Percentiles rank a stretch among this genome's conserved stretches.
Conservation (phyloP, 2,888 invertebrate genomes). For the Rhamnusium bicolor region DNA sequence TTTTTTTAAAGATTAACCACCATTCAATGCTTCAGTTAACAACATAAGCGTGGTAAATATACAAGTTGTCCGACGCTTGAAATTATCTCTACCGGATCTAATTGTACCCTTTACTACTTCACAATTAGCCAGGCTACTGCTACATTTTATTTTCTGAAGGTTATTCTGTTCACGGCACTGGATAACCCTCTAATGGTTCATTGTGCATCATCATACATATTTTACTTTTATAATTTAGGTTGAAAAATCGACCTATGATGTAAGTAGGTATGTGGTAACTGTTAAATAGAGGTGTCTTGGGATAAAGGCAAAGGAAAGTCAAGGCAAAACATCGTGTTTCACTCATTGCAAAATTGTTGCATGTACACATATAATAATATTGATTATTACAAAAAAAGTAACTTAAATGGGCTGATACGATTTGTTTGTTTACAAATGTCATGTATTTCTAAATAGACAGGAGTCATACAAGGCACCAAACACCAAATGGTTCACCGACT, state of each 20-base stretch:
- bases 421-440: not conserved
- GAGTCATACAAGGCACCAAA: no score
- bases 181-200: not conserved
- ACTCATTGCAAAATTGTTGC: not conserved
- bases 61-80: not conserved
- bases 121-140: conserved; percentile 17
- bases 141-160: not conserved
- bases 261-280: not conserved
- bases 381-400: not conserved
- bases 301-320: not conserved
- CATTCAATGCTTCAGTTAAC: conserved; percentile 7
- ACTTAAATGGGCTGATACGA: not conserved
- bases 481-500: no score
- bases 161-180: not conserved
- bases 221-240: not conserved
- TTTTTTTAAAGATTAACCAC: conserved; percentile 3
- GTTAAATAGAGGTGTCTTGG: not conserved
- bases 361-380: not conserved
- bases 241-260: not conserved
- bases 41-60: conserved; percentile 14
- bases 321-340: not conserved
- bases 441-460: not conserved
- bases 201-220: conserved; percentile 2
- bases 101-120: not conserved
- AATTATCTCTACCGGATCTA: conserved; percentile 25